phyloP scores from a whole-genome alignment of 2,113 vertebrate genomes.

The Pollimyrus isidori region DNA sequence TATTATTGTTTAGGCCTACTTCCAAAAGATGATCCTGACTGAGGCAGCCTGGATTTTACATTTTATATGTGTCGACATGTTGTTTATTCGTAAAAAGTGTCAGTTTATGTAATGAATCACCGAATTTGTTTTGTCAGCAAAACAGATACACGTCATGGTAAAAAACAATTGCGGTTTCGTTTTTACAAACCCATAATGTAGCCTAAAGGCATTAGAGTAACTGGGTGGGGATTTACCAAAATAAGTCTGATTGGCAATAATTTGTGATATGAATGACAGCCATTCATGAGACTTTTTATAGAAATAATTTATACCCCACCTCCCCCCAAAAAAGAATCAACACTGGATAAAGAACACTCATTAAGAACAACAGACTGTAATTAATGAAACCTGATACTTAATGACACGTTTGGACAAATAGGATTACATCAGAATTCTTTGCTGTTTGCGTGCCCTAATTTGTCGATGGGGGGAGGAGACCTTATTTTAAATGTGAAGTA shows the following conservation, averaged over 20 bases:
- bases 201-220: neutral
- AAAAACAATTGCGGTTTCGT: neutral
- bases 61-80: neutral
- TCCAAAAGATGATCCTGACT: neutral
- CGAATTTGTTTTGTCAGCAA: neutral
- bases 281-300: neutral
- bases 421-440: neutral
- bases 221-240: neutral
- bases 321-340: neutral
- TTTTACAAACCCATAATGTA: neutral
- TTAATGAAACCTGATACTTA: neutral
- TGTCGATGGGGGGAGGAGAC: neutral
- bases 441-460: neutral
- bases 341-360: neutral
- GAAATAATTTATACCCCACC: neutral
- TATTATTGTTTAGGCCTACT: neutral
- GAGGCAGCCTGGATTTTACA: neutral
- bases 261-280: neutral
- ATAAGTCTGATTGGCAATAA: neutral
- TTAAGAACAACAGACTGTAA: neutral
- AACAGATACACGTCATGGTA: neutral
- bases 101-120: neutral
- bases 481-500: too few species aligned
- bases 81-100: neutral
- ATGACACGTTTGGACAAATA: neutral